These are phyloP conservation scores for Heliconius ismenius DNA, from an alignment of 2,888 invertebrate species.

Conservation along the genomic window DNA sequence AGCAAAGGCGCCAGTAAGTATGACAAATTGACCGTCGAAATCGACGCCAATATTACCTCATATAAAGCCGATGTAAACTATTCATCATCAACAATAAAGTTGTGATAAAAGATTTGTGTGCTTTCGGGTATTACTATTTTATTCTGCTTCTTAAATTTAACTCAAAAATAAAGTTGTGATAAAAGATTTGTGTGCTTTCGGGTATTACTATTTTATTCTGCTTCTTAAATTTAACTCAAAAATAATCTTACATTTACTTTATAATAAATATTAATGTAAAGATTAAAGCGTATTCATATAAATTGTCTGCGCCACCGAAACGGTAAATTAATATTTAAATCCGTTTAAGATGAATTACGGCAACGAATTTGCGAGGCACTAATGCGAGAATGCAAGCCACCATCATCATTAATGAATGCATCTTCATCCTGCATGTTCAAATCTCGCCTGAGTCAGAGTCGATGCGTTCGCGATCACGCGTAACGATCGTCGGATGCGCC, in stretches of 20 bases:
- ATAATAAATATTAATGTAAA: conserved; percentile 25
- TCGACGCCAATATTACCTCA: conserved; percentile 36
- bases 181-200: too few relatives aligned
- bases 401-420: conserved; percentile 67
- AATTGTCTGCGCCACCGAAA: conserved; percentile 29
- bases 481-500: conserved; percentile 81
- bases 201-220: conserved; percentile 19
- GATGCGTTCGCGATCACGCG: conserved; percentile 77
- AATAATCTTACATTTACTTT: conserved; percentile 20
- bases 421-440: conserved; percentile 71
- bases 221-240: conserved; percentile 15
- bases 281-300: conserved; percentile 7
- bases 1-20: conserved; percentile 41
- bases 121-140: conserved; percentile 20
- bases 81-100: conserved; percentile 37
- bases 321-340: conserved; percentile 34
- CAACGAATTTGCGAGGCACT: conserved; percentile 42
- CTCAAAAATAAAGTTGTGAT: conserved; percentile 25
- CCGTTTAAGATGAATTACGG: conserved; percentile 39
- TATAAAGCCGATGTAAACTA: conserved; percentile 33
- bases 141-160: conserved; percentile 20
- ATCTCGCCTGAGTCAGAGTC: conserved; percentile 70
- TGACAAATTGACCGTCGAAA: conserved; percentile 43
- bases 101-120: conserved; percentile 33
- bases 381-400: conserved; percentile 56